phyloP scores from a whole-genome alignment of 2,113 vertebrate genomes.

The Pseudolaguvia tuberculata region DNA sequence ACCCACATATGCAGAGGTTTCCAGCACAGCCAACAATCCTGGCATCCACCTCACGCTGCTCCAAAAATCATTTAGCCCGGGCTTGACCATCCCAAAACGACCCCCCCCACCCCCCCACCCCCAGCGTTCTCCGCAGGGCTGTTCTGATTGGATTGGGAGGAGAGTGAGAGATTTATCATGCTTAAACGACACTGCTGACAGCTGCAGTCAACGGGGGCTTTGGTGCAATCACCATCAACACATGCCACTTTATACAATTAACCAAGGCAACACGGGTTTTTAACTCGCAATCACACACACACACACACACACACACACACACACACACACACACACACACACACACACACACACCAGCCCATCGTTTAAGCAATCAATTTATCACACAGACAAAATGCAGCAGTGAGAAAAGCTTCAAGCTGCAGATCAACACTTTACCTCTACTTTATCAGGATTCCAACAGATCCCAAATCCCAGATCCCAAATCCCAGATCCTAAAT shows the following conservation, averaged over 20 bases:
- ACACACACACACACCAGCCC: no score
- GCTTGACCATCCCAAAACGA: slow-evolving; percentile 65
- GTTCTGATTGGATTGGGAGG: slow-evolving; percentile 65
- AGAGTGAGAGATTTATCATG: slow-evolving; percentile 68
- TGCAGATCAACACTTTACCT: neutral
- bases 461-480: no score
- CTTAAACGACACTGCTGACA: slow-evolving; percentile 69
- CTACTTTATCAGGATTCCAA: neutral
- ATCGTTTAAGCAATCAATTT: neutral
- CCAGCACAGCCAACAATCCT: slow-evolving; percentile 40
- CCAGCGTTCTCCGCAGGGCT: slow-evolving; percentile 61
- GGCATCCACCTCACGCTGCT: slow-evolving; percentile 47
- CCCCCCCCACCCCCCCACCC: no score
- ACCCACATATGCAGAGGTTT: slow-evolving; percentile 39
- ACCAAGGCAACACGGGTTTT: slow-evolving; percentile 47
- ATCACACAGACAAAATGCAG: neutral
- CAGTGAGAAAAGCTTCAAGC: neutral
- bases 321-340: no score
- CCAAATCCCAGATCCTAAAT: neutral
- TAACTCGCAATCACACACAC: neutral
- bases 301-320: no score
- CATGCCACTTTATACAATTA: slow-evolving; percentile 63
- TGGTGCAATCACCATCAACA: slow-evolving; percentile 49
- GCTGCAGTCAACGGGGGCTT: slow-evolving; percentile 60
- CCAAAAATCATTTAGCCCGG: slow-evolving; percentile 67